Evolutionary conservation across 2,888 invertebrate genomes (phyloP).

Genomic region (Stictocephala bisonia): DNA sequence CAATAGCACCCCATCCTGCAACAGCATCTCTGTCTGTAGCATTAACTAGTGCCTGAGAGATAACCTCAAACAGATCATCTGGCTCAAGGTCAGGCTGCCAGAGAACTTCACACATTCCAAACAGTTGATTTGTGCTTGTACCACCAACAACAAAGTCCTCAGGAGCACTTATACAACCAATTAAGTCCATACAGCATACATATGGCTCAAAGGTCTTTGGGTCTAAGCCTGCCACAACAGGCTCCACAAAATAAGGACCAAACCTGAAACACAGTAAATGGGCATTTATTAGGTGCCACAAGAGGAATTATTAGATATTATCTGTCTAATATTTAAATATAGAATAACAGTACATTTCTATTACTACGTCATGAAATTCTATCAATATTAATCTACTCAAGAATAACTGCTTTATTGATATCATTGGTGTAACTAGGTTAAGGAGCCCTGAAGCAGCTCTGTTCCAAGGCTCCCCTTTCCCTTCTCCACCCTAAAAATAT

Average conservation of each 20-base stretch:
- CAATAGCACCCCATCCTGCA: conserved; percentile 98
- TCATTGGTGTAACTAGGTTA: too few species aligned
- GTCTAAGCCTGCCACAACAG: conserved; percentile 94
- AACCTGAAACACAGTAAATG: too few species aligned
- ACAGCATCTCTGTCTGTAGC: conserved; percentile 97
- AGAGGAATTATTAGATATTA: too few species aligned
- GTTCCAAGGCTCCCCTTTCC: too few species aligned
- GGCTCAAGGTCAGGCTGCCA: conserved; percentile 93
- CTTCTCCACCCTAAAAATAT: too few species aligned
- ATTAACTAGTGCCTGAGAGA: conserved; percentile 94
- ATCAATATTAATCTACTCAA: too few species aligned
- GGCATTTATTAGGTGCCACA: too few species aligned
- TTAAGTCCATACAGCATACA: conserved; percentile 94
- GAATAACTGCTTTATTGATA: too few species aligned
- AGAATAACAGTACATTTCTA: too few species aligned
- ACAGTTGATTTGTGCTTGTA: conserved; percentile 88
- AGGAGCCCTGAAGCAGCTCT: too few species aligned
- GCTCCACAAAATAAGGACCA: conserved; percentile 98
- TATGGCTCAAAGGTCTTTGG: conserved; percentile 87
- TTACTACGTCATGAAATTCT: too few species aligned
- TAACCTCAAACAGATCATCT: conserved; percentile 95
- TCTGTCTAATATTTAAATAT: too few species aligned
- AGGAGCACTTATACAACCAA: conserved; percentile 88
- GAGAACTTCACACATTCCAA: conserved; percentile 96
- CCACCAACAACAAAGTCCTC: conserved; percentile 98